A percentile compares a stretch with the other conserved stretches of the same genome.
phyloP scores from a whole-genome alignment of 2,888 invertebrate species.

The Melitaea athalia region DNA sequence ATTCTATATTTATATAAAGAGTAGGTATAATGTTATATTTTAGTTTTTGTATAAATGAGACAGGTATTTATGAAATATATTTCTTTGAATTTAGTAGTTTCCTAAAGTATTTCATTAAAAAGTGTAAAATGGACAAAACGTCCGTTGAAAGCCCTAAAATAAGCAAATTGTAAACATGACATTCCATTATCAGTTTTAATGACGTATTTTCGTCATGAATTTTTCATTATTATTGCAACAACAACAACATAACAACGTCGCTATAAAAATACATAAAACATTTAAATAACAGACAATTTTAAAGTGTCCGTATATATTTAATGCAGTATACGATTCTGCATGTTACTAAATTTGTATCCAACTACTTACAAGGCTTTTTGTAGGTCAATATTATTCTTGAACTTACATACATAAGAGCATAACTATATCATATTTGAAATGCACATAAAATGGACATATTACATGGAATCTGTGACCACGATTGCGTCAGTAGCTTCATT shows the following conservation, averaged over 20 bases:
- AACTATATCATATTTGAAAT: not conserved
- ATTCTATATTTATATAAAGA: no score
- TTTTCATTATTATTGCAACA: conserved; percentile 35
- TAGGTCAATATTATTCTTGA: not conserved
- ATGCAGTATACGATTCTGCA: conserved; percentile 7
- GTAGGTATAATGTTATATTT: no score
- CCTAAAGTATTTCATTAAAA: no score
- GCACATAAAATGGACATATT: no score
- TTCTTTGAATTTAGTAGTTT: no score
- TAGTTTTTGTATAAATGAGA: no score
- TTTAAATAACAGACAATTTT: conserved; percentile 10
- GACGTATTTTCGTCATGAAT: conserved; percentile 35
- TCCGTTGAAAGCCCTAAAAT: conserved; percentile 7
- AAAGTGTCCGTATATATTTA: conserved; percentile 2
- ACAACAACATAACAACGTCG: conserved; percentile 11
- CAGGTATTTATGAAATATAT: no score
- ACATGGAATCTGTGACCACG: no score
- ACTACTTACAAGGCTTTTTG: not conserved
- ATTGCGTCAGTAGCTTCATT: no score
- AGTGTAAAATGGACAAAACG: not conserved
- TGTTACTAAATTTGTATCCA: not conserved
- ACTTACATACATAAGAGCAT: not conserved
- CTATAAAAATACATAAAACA: conserved; percentile 16
- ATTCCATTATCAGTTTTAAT: conserved; percentile 28
- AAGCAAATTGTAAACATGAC: conserved; percentile 19